Evolutionary conservation across 2,797 vertebrate species (phyloP), one percentile per base, ranked within the genome.

Genomic region (Sebastes variabilis): DNA sequence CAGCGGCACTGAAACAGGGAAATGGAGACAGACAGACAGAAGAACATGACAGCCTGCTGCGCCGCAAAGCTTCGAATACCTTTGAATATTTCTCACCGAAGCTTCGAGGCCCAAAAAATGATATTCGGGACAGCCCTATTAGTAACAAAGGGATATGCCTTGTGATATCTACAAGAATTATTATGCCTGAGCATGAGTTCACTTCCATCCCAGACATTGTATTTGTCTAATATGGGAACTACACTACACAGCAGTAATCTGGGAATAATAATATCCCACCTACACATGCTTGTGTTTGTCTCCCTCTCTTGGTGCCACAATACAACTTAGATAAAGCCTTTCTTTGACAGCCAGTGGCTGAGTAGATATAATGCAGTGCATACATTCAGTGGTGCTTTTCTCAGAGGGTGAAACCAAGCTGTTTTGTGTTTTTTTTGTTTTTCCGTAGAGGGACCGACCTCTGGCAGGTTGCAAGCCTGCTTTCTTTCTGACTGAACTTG

Each of bases 401-500:
- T 73, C 60, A 49, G 25, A 68, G 49, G 46, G 65, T 24, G 8
- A 65, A 74, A 72, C 55, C 36, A 7, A 77, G 73, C 67, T 60
- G 60, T 69, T 76, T 69, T 81, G 10, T 38, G 16, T 32, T 83
- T 59, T 65, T 54, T 79, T 65, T 75, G 18, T 52, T 81, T 85
- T 82, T 71, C 69, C 25, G 32, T 24, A 72, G 66, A 88, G 65
- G 20, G 70, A 73, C 58, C 8, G 29, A 78, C 83, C 80, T 84
- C 72, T 80, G 73, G 77, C 80, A 77, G 75, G 36, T 70, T 82
- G 83, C 52, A 69, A 77, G 70, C 66, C 71, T 42, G 64, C 12
- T 72, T 75, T 85, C 78, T 80, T 64, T 82, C 69, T 76, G 80
- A 80, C 88, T 89, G 73, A 87, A 83, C 72, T 90, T 93, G 90